Percentiles rank a stretch among this genome's conserved stretches.
Conservation (phyloP, 2,113 vertebrate species). For the Blennius ocellaris region DNA sequence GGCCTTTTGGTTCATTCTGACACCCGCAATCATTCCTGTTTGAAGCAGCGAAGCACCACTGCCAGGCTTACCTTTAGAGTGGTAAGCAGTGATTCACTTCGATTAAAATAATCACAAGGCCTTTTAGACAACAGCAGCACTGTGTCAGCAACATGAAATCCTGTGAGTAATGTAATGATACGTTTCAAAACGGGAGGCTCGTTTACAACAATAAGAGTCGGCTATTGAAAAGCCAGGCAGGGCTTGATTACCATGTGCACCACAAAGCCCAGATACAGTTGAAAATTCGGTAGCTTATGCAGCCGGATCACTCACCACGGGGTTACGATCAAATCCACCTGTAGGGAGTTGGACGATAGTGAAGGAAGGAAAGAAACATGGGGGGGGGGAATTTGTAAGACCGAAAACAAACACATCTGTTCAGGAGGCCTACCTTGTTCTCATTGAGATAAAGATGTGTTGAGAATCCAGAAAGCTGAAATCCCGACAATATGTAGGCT, state of each 20-base stretch:
- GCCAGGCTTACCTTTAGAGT: conserved; percentile 17
- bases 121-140: conserved; percentile 46
- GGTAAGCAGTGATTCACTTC: conserved; percentile 46
- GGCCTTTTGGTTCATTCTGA: conserved; percentile 16
- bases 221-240: conserved; percentile 36
- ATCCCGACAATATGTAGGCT: conserved; percentile 39
- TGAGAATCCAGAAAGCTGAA: conserved; percentile 5
- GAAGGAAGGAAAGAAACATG: not conserved
- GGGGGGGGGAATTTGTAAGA: too few species aligned
- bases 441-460: not conserved
- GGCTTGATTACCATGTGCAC: conserved; percentile 17
- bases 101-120: conserved; percentile 55
- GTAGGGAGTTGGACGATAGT: too few species aligned
- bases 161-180: conserved; percentile 52
- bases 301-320: not conserved
- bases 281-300: conserved; percentile 1
- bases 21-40: conserved; percentile 8
- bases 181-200: conserved; percentile 36
- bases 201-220: conserved; percentile 31
- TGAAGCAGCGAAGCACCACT: conserved; percentile 14
- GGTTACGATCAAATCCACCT: conserved; percentile 4
- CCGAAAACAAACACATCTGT: too few species aligned
- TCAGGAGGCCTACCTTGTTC: too few species aligned
- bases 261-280: conserved; percentile 8
- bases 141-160: conserved; percentile 46